These are phyloP conservation scores for Eumaeus atala DNA, from an alignment of 1,140 invertebrate species.

Conservation along the genomic window DNA sequence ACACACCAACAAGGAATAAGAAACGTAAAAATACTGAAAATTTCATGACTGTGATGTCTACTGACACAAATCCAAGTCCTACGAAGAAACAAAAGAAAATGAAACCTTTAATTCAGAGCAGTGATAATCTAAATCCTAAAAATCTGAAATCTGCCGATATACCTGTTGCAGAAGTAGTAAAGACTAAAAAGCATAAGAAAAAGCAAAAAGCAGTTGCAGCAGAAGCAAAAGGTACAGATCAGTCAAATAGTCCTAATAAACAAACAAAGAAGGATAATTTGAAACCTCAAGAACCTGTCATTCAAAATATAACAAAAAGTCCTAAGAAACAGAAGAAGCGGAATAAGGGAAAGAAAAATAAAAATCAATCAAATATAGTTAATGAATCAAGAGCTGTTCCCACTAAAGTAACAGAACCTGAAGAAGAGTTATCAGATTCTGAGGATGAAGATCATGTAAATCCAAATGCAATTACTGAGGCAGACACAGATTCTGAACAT, in stretches of 20 bases:
- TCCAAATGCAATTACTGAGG: conserved; percentile 55
- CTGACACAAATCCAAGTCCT: neutral
- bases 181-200: conserved; percentile 15
- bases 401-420: conserved; percentile 4
- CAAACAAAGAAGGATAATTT: too few relatives aligned
- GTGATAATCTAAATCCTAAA: neutral
- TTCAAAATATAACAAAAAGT: too few relatives aligned
- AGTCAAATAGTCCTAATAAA: too few relatives aligned
- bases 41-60: neutral
- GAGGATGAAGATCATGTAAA: conserved; percentile 31
- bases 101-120: neutral
- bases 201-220: neutral
- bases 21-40: conserved; percentile 18
- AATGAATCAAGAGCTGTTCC: neutral
- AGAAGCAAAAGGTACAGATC: too few relatives aligned
- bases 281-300: too few relatives aligned
- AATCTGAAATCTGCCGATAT: too few relatives aligned
- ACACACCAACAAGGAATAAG: conserved; percentile 33
- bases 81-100: neutral
- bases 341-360: neutral
- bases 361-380: neutral
- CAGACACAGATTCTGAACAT: conserved; percentile 63
- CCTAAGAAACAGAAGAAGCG: too few relatives aligned
- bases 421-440: conserved; percentile 11
- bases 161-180: neutral